Base-by-base conservation (phyloP, 1,140 invertebrate species). In the Colletes latitarsis region DNA sequence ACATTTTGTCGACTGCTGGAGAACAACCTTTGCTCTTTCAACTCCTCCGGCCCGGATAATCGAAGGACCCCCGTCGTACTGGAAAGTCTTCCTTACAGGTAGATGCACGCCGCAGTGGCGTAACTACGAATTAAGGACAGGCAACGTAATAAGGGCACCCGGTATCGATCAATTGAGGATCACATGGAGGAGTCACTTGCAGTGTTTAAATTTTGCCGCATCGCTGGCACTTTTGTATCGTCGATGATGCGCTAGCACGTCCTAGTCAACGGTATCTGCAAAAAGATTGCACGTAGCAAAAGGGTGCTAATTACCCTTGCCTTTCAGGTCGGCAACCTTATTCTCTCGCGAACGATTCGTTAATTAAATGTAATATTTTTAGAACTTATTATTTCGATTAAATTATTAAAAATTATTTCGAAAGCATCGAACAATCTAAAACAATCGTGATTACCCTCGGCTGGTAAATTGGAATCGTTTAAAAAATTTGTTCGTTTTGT, bases 1-100 rank as follows among this genome's bases (percentile, higher is more conserved):
- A 83, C 88, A 69, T 82, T 73, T 67, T 70, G 87, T 84, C 89
- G 87, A 66, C 53, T 63, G 55, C 12, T 55, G 67, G 73, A 86
- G 73, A 83, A 81, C 74, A 83, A 80, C 76, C 81, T 82, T 82
- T 78, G 80, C 80, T 78, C 80, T 78, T 82, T 78, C 80, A 10
- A 53, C n/a, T 57, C 62, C 75, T 58, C 53, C 41, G 52, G 68
- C 60, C 60, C 75, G 75, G 70, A 64, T 58, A 79, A 82, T 82
- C 81, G 81, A 74, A 82, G 77, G 76, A 82, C 64, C 53, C 62
- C 55, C 70, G 3, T 57, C 39, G 6, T 5, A n/a, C 17, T 60
- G 52, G 39, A n/a, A 30, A 21, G 57, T 43, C 41, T 30, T 73
- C 15, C 55, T 62, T 55, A 43, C 69, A 71, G 69, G 77, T 77